A percentile compares a stretch with the other conserved stretches of the same genome.
Conservation (phyloP, 2,797 vertebrate species). For the Schizothorax lantsangensis region DNA sequence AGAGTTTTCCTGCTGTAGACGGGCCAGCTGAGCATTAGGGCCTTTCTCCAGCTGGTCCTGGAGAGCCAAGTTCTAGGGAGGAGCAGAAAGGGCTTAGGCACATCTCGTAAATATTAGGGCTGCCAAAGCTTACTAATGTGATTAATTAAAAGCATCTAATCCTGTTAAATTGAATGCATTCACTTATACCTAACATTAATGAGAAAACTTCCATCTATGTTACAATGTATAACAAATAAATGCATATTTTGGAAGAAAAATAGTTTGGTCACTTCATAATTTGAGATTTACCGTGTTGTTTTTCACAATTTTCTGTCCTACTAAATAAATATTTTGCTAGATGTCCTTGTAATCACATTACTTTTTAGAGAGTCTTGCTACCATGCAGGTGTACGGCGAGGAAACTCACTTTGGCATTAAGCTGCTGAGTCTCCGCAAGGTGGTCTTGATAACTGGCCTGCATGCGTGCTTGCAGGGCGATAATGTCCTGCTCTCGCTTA, state of each 20-base stretch:
- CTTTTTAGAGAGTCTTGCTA: background rate
- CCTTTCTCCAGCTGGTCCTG: constrained; percentile 96
- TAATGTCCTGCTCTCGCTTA: constrained; percentile 85
- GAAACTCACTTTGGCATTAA: constrained; percentile 87
- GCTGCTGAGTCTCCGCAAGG: constrained; percentile 85
- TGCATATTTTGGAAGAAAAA: background rate
- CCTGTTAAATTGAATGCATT: background rate
- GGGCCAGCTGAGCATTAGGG: constrained; percentile 90
- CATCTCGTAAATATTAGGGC: background rate
- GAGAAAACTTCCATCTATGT: background rate
- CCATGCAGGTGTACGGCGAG: background rate
- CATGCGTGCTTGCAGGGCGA: constrained; percentile 90
- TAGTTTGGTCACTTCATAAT: background rate
- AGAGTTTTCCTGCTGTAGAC: constrained; percentile 95
- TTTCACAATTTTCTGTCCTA: background rate
- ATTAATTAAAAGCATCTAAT: constrained; percentile 22
- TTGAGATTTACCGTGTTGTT: background rate
- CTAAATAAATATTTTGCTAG: background rate
- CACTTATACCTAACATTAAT: background rate
- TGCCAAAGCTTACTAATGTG: constrained; percentile 14
- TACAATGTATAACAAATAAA: background rate
- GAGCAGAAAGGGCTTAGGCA: background rate
- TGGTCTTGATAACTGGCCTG: constrained; percentile 94
- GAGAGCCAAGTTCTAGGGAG: constrained; percentile 81
- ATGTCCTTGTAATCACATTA: background rate